Evolutionary conservation across 2,888 invertebrate species (phyloP), one percentile per base, ranked within the genome.

Genomic region (Agriopis marginaria): DNA sequence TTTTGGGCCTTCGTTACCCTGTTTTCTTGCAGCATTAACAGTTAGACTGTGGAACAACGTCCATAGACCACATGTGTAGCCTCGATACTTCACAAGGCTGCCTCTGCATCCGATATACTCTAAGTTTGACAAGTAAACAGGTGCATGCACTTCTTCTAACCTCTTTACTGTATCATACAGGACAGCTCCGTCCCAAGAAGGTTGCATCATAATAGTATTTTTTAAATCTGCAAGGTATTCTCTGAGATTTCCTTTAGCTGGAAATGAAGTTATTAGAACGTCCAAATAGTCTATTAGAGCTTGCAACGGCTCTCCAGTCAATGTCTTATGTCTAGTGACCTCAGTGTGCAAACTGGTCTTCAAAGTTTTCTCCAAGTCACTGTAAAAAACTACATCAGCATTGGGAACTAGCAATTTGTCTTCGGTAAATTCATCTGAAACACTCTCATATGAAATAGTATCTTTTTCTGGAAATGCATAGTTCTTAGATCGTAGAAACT

Each of bases 11-110:
- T 96, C 95, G 5, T 84, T 81, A 9, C 94, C 91, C 51, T 92
- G 84, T 53, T 89, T 92, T 40, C 89, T 87, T 6, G 95, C 95
- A 11, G 97, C 96, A 84, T 96, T 96, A 0, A 99, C 97, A 0
- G 98, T 98, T 66, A 99, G 89, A 49, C 97, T 97, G 85, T 99
- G 99, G 86, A 99, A 99, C 77, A 99, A 90, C 12, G 96, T 97
- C 99, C 99, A 99, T 45, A 99, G 93, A 0, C 98, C 97, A 90
- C 99, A 99, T 0, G 99, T 97, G 87, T 98, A 99, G 11, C 99
- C 99, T 61, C 99, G 95, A 79, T 95, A 96, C 71, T 95, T 94
- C 0, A 96, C 89, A 66, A 95, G 94, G 78, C 98, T 98, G 10
- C 98, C 98, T 77, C 95, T 95, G 84, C 99, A 99, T 3, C 96